Conservation (phyloP, 2,797 vertebrate species). For the Paguma larvata region DNA sequence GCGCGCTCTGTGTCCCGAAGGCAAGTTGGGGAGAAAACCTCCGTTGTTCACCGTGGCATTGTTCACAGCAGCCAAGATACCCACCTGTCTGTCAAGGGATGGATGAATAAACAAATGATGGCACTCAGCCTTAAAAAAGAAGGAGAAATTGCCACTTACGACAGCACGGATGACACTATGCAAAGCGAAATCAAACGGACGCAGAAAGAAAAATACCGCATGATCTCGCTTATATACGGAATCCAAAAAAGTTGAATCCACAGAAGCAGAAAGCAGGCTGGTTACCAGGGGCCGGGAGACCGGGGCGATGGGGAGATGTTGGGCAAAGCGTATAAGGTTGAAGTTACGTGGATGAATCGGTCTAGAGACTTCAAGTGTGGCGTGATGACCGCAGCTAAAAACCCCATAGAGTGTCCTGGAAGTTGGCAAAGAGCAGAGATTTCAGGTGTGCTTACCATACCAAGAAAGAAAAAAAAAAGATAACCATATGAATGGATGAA, state of each 20-base stretch:
- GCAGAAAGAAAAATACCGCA: not conserved
- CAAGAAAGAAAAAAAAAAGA: not conserved
- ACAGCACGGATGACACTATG: not conserved
- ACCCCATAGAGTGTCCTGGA: not conserved
- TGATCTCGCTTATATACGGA: not conserved
- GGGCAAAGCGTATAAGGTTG: not conserved
- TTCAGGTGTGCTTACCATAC: not conserved
- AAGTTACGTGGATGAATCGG: no score
- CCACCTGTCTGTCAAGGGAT: not conserved
- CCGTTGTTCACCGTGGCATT: rapidly evolving
- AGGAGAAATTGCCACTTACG: not conserved
- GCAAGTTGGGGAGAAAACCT: rapidly evolving
- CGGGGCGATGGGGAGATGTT: not conserved
- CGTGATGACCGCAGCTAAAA: rapidly evolving
- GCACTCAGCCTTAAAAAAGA: not conserved
- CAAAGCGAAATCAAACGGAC: not conserved
- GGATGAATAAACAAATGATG: not conserved
- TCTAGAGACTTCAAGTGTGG: no score
- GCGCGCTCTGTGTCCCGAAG: rapidly evolving
- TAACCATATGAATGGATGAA: not conserved
- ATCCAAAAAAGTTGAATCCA: no score
- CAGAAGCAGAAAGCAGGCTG: not conserved
- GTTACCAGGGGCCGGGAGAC: not conserved
- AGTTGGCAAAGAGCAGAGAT: not conserved
- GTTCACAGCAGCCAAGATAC: not conserved